Conservation (phyloP, 2,113 vertebrate genomes). For the Propithecus coquereli region DNA sequence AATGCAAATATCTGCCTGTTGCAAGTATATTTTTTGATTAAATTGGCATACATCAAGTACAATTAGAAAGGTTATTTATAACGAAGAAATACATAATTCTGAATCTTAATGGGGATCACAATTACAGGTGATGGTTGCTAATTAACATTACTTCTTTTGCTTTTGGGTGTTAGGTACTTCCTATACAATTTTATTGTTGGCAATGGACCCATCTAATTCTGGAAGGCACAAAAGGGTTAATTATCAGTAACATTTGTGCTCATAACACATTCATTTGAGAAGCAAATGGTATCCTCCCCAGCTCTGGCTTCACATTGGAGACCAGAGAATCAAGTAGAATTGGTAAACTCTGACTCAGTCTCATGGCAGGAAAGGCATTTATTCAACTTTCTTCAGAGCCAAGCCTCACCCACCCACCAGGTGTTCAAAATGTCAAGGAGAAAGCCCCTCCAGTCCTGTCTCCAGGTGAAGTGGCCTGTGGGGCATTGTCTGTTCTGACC, state of each 20-base stretch:
- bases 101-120: constrained; percentile 84
- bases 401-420: neutral
- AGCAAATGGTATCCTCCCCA: neutral
- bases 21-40: constrained; percentile 86
- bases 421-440: neutral
- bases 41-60: constrained; percentile 87
- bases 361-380: neutral
- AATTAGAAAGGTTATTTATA: constrained; percentile 88
- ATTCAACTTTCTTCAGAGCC: neutral
- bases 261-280: neutral
- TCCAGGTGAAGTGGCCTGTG: neutral
- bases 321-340: neutral
- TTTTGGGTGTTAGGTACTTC: constrained; percentile 74
- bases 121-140: constrained; percentile 82
- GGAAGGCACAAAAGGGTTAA: constrained; percentile 47
- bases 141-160: constrained; percentile 83
- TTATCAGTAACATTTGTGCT: neutral
- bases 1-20: constrained; percentile 84
- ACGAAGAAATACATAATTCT: constrained; percentile 86
- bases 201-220: constrained; percentile 63
- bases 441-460: neutral
- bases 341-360: neutral
- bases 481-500: neutral
- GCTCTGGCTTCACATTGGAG: neutral
- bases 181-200: constrained; percentile 71